Percentiles rank a stretch among this genome's conserved stretches.
phyloP scores from a whole-genome alignment of 2,113 vertebrate genomes.

The Raja brachyura region DNA sequence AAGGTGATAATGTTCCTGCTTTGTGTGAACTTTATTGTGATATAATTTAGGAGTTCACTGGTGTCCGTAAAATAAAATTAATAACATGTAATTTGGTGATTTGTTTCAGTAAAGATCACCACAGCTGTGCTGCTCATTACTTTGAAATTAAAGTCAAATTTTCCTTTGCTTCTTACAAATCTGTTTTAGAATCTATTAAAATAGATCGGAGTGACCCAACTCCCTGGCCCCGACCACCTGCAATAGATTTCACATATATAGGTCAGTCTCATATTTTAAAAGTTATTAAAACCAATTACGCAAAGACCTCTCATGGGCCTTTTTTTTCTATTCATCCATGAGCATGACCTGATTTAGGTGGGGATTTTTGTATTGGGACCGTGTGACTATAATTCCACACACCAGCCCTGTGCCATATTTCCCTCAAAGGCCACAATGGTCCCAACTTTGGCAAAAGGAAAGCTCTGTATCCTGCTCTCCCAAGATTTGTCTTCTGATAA shows the following conservation, averaged over 20 bases:
- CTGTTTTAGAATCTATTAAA: conserved; percentile 17
- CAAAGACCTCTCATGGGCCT: background rate
- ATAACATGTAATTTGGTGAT: background rate
- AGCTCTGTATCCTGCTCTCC: background rate
- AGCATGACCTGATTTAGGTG: conserved; percentile 31
- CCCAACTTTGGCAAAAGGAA: background rate
- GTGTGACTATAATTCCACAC: background rate
- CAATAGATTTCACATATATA: conserved; percentile 31
- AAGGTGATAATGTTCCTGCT: background rate
- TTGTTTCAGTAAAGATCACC: background rate
- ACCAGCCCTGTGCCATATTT: background rate
- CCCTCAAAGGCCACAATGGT: background rate
- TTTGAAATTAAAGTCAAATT: conserved; percentile 13
- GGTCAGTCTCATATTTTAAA: conserved; percentile 32
- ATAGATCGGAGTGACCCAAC: conserved; percentile 12
- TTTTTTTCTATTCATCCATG: conserved; percentile 28
- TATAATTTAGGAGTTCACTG: background rate
- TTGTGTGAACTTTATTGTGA: background rate
- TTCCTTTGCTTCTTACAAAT: conserved; percentile 1
- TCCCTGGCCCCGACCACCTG: conserved; percentile 9
- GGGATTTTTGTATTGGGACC: background rate
- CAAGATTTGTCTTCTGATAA: background rate
- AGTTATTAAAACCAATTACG: conserved; percentile 33
- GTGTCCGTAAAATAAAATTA: background rate
- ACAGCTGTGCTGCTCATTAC: background rate